Evolutionary conservation across 2,113 vertebrate species (phyloP), one percentile per base, ranked within the genome.

Genomic region (Brevimyrus niger): DNA sequence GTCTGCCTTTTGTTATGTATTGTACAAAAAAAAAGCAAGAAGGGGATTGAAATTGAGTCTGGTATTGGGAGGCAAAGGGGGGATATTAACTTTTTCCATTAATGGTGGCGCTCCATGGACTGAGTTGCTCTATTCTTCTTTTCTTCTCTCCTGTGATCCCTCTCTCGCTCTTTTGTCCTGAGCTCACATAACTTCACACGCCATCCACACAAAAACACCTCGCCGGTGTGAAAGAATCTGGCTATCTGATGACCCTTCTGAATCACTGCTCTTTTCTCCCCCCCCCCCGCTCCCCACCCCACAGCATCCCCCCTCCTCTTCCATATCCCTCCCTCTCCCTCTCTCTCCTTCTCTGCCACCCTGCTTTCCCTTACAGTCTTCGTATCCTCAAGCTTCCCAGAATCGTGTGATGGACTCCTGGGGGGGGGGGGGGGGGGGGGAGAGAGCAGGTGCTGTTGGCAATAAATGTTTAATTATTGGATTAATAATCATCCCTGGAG

Each of bases 381-480:
- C 53, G 53, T 61, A 53, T 91, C 80, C 90, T 92, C 91, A 89
- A 89, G 90, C 93, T 92, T 93, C 87, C 92, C 90, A 88, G 91
- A 94, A 93, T 83, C 90, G 91, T 69, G 91, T 89, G 91, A 94
- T 90, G 89, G n/a, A n/a, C n/a, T n/a, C n/a, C n/a, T 94, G 42
- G 1, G 93, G 83, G 46, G 83, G 47, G n/a, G n/a, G 84, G 47
- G 85, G 94, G 94, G 92, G 89, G 80, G 91, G 69, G 90, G 91
- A 86, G 93, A 96, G 96, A 95, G 95, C 97, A 98, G 97, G 97
- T 97, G 97, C 96, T 95, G 94, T 94, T 92, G 92, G 96, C 96
- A 96, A 97, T 96, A 97, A 96, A 96, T 92, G 96, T 96, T 97
- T 97, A 97, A 97, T 97, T 96, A 97, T 96, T 95, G 96, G 96